Evolutionary conservation across 2,797 vertebrate genomes (phyloP), one percentile per base, ranked within the genome.

Genomic region (Phataginus tricuspis): DNA sequence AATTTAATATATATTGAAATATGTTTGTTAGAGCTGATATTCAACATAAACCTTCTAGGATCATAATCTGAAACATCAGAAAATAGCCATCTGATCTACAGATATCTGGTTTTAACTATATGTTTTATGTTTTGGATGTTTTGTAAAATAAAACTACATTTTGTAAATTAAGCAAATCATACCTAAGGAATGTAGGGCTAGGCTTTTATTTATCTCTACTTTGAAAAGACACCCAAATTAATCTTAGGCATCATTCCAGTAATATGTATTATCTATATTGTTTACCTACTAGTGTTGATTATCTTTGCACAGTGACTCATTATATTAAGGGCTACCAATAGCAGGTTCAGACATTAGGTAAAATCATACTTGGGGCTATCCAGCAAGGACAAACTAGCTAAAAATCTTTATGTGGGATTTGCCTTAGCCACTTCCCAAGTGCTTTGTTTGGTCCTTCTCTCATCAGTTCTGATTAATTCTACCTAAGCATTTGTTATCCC

Each of bases 51-150:
- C 3, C 61, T 90, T 85, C 29, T 96, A 68, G 66, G 45, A 15
- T 83, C 25, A 49, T 68, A 66, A 45, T 55, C 13, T 42, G n/a
- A 96, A 97, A 88, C 34, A 66, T 68, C 78, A 68, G 59, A 83
- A 96, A 91, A 66, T 84, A 83, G 34, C 61, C 23, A 51, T 90
- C 75, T 94, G 21, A 88, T 39, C 74, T 93, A 39, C 27, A 80
- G 42, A 45, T 75, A 85, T 51, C 71, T 90, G 23, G 45, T 96
- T 95, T 94, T 74, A 90, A 51, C 42, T 51, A 16, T 86, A 31
- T 74, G 9, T 80, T 71, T 75, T 34, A 89, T 42, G n/a, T 92
- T 90, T 96, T 68, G 4, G 7, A 45, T 37, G 31, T 69, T 84
- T 86, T 87, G 11, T 75, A 79, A 83, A 64, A 51, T 72, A 27